Evolutionary conservation across 2,888 invertebrate genomes (phyloP), one percentile per base, ranked within the genome.

Genomic region (Troides oblongomaculatus): DNA sequence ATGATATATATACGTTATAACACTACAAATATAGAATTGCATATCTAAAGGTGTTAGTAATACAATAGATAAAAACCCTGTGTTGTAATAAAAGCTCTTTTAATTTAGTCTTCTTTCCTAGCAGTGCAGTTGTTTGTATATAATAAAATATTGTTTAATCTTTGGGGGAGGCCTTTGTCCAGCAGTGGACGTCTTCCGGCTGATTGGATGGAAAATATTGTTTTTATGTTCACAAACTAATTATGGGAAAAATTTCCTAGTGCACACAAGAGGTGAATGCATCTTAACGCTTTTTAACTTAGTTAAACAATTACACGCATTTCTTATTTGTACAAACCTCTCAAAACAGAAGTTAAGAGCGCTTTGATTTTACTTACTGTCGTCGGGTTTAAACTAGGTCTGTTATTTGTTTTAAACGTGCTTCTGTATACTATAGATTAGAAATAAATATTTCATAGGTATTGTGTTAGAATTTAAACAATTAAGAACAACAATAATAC

Each of bases 301-400:
- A 72, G 73, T 79, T 78, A 83, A 86, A 87, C 83, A 86, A 83
- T 83, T 77, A 77, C 77, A 74, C 74, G 71, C 74, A 75, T 80
- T 78, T 76, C 84, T 85, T 87, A 84, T 90, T 90, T 86, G 79
- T 79, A 78, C 80, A 76, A 77, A 81, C 83, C 85, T 87, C 79
- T 81, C 84, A 88, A 89, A 89, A 90, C 90, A 90, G 89, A 86
- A 90, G 91, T 89, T 88, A 81, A 88, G 83, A 85, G 88, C 82
- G 74, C 79, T 81, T 84, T 88, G 89, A 90, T 89, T 50, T 85
- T 87, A 39, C 39, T 39, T 10, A 39, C 39, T 10, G 39, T 39
- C 39, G 10, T 39, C 53, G 64, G 62, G 66, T 70, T 69, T 63
- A 66, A 73, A 71, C 68, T 65, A 71, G 62, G 62, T 62, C n/a